Evolutionary conservation across 2,113 vertebrate genomes (phyloP).

Genomic region (Notarius quadriscutis): DNA sequence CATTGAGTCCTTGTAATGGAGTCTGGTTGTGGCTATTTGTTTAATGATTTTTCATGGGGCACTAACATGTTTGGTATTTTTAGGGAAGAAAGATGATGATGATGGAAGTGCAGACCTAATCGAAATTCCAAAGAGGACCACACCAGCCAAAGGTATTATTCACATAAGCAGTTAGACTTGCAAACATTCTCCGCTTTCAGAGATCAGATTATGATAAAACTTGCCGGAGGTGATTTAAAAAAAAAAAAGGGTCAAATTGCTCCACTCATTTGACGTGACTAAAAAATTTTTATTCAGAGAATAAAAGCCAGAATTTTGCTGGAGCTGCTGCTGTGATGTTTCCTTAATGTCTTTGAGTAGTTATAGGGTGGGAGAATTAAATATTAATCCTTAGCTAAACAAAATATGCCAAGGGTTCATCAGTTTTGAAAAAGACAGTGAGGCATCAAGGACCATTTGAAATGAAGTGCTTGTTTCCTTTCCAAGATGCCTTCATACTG

Average conservation of each 20-base stretch:
- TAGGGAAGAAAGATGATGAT: constrained; percentile 84
- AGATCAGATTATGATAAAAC: neutral
- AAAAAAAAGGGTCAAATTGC: neutral
- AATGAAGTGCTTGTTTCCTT: too few species aligned
- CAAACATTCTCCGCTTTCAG: neutral
- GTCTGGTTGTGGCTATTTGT: neutral
- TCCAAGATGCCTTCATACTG: too few species aligned
- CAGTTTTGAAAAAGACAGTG: too few species aligned
- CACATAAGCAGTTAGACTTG: neutral
- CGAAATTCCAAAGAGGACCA: constrained; percentile 91
- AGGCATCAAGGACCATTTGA: too few species aligned
- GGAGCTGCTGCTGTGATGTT: neutral
- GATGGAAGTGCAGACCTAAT: constrained; percentile 77
- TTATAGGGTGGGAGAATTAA: neutral
- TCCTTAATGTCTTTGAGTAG: neutral
- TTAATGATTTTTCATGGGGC: neutral
- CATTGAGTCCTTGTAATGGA: too few species aligned
- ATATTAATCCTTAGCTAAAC: neutral
- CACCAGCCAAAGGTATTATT: constrained; percentile 76
- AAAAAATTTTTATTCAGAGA: neutral
- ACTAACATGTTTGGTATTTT: constrained; percentile 68
- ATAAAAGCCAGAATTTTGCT: neutral
- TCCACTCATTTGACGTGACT: neutral
- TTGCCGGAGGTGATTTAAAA: neutral
- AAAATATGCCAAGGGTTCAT: too few species aligned